Evolutionary conservation across 2,113 vertebrate genomes (phyloP), one percentile per base, ranked within the genome.

Genomic region (Arothron firmamentum): DNA sequence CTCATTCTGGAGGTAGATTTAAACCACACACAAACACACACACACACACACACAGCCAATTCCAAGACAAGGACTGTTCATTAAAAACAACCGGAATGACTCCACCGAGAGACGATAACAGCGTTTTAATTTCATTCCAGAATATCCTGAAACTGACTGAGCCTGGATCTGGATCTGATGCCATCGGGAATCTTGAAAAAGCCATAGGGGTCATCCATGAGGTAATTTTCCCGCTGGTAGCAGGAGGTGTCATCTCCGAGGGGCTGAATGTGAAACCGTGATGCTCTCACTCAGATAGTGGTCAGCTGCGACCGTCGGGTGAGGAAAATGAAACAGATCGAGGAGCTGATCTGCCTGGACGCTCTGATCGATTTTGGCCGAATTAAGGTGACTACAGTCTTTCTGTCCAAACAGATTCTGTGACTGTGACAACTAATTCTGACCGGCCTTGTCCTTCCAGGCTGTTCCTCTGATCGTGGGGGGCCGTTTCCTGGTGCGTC

Each of bases 1-100:
- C 92, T 94, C 56, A 60, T 94, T 16, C 76, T 93, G 21, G 85
- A 92, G 91, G 93, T 92, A 53, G 1, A 28, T 2, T 28, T 7
- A 45, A 45, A 17, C 13, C 13, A 13, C 13, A 45, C 12, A 45
- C 11, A 45, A 3, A 16, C 11, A 45, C 42, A 14, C 4, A 16
- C 13, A 13, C 13, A 45, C 43, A 45, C 43, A 15, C 16, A 45
- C 16, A 5, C 3, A 14, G 43, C 13, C 16, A 15, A 45, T 45
- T 45, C 16, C 11, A 17, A 15, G 21, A 23, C 21, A 23, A 23
- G 21, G 3, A 23, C 21, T 23, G 3, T 3, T 23, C 2, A 23
- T 23, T 2, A 23, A 23, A 23, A 2, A 23, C 21, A 23, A 23
- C 21, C 21, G 3, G 21, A 23, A 23, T 23, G 21, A 23, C 21